Evolutionary conservation across 1,140 invertebrate species (phyloP), one percentile per base, ranked within the genome.

Genomic region (Drosophila orena): DNA sequence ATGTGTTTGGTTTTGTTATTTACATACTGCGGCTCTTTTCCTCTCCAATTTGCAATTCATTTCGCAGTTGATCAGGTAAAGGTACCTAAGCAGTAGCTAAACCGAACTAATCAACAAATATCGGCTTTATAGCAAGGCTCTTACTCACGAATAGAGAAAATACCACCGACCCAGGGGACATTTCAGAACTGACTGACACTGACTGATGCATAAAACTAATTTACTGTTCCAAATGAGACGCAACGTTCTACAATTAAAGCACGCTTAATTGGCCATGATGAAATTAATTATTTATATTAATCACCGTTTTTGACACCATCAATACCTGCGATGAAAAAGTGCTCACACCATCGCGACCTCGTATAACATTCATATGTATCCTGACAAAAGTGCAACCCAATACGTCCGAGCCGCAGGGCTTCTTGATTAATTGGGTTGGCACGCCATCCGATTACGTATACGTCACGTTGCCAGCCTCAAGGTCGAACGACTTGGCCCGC

Each of bases 381-480:
- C 66, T 68, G 64, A 69, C 50, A 58, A 34, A 64, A 61, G 38
- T 76, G 68, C 54, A 69, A 58, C 37, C 10, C 30, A 80, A 59
- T 57, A 53, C 40, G 68, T 34, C 43, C 27, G 10, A 24, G 66
- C 50, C 50, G 34, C 61, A 84, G 81, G 81, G 77, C 77, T 64
- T 77, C 65, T 59, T 86, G 79, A 86, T 86, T 83, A 86, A 86
- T 86, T 88, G 66, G 49, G 42, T 59, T 72, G 83, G 62, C 83
- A 88, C 83, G 83, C 83, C 77, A 88, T 57, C 70, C 70, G 54
- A 76, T 81, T 69, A 65, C 75, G 81, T 80, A 77, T 85, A 85
- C 81, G 81, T 65, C 69, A 50, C 58, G 73, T 60, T 64, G 38
- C 53, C 60, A 17, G 42, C 42, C 66, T 44, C 64, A 76, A 83